Conservation (phyloP, 2,797 vertebrate species). For the Phataginus tetradactyla region DNA sequence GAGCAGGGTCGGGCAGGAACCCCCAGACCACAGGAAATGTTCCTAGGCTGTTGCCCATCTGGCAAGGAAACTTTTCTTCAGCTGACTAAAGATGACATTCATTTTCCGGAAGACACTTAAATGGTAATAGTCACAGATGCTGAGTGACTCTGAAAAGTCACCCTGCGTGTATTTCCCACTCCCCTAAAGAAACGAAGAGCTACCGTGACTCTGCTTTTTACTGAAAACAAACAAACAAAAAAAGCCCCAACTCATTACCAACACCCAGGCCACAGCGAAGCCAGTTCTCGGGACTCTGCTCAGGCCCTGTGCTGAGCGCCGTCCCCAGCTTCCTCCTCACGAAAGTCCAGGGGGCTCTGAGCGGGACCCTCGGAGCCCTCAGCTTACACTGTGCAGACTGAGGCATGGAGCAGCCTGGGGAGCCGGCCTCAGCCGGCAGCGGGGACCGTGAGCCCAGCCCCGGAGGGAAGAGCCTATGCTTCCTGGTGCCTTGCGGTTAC, state of each 20-base stretch:
- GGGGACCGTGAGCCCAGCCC: neutral
- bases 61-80: neutral
- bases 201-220: neutral
- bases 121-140: neutral
- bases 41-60: neutral
- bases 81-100: neutral
- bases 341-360: neutral
- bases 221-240: neutral
- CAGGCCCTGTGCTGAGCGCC: fast-evolving
- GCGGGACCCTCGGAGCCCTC: too few species aligned
- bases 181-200: neutral
- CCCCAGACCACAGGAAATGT: neutral
- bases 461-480: neutral
- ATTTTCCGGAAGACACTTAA: neutral
- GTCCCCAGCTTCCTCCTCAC: neutral
- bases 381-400: neutral
- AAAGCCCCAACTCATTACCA: neutral
- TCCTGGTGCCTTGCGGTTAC: neutral
- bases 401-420: neutral
- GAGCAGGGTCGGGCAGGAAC: neutral
- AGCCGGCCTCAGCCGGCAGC: fast-evolving
- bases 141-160: neutral
- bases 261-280: too few species aligned
- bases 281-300: neutral
- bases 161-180: neutral